Evolutionary conservation across 2,888 invertebrate species (phyloP).

Genomic region (Chloroclysta siterata): DNA sequence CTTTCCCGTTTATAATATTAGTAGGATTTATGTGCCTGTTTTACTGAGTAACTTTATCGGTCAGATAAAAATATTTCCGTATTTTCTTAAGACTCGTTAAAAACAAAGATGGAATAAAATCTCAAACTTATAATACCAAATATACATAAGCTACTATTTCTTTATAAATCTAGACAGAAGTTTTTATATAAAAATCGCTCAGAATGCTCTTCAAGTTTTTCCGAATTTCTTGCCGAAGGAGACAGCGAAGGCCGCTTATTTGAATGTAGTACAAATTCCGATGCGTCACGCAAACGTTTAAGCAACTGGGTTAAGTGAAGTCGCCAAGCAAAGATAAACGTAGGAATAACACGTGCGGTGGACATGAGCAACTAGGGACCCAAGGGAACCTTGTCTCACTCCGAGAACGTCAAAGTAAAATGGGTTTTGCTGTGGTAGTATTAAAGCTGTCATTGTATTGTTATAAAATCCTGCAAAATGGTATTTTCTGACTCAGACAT

Average conservation of each 20-base stretch:
- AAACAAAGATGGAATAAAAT: no score
- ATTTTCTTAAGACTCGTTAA: no score
- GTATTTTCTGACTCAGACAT: no score
- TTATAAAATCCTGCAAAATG: no score
- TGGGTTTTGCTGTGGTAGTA: background rate
- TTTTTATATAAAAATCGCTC: constrained; percentile 15
- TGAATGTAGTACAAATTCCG: constrained; percentile 74
- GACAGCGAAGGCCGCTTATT: constrained; percentile 63
- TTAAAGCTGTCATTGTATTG: background rate
- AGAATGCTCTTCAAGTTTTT: constrained; percentile 55
- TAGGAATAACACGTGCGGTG: constrained; percentile 48
- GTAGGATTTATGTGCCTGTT: no score
- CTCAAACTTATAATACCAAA: no score
- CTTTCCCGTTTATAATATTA: no score
- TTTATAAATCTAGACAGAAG: background rate
- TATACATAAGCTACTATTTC: no score
- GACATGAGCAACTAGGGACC: constrained; percentile 55
- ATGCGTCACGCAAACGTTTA: constrained; percentile 65
- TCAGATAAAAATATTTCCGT: no score
- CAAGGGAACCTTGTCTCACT: constrained; percentile 12
- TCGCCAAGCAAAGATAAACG: constrained; percentile 60
- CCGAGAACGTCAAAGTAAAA: background rate
- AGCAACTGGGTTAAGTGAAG: constrained; percentile 69
- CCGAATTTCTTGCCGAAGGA: constrained; percentile 58
- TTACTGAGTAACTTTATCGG: no score